Base-by-base conservation (phyloP, 2,888 invertebrate species). In the Ischnus inquisitorius region DNA sequence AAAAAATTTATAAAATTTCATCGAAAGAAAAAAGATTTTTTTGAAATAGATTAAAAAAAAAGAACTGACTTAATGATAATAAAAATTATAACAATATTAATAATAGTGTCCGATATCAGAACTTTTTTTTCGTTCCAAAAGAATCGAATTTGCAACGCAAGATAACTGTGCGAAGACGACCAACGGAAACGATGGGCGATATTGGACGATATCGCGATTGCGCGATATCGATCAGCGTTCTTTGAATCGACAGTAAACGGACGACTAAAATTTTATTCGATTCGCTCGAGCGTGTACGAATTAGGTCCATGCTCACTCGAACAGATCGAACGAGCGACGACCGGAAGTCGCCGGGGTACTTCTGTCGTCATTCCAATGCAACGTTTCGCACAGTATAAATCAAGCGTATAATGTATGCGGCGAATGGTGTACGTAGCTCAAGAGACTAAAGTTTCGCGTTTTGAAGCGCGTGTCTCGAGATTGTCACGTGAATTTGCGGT, bases 261-360 rank as follows among this genome's bases (percentile, higher is more conserved):
- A n/a, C 34, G 43, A 69, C 62, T 60, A 62, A 34, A 62, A 54
- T 43, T 75, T 46, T 5, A 62, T 74, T 74, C 64, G 69, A 69
- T 64, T 69, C 82, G 28, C 69, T 69, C 74, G 69, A 82, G 79
- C 79, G 79, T 69, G 46, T 0, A 48, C 71, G 64, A 75, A 64
- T 74, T 62, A 46, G 77, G 25, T 34, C 57, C 67, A 69, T 64
- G 79, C 10, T 79, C 82, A 57, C 78, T 82, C 82, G 54, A 68
- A 82, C 79, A 79, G 75, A 83, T 83, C 79, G 79, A 83, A 83
- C 79, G 65, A 60, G 25, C 60, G 65, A 69, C 64, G 39, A 75
- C 75, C 83, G 83, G 83, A 83, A 83, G 71, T 83, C 19, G 41
- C 57, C n/a, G 43, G 72, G 60, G 72, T 60, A 34, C 12, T 71